Evolutionary conservation across 2,888 invertebrate species (phyloP).

Genomic region (Colostygia pectinataria): DNA sequence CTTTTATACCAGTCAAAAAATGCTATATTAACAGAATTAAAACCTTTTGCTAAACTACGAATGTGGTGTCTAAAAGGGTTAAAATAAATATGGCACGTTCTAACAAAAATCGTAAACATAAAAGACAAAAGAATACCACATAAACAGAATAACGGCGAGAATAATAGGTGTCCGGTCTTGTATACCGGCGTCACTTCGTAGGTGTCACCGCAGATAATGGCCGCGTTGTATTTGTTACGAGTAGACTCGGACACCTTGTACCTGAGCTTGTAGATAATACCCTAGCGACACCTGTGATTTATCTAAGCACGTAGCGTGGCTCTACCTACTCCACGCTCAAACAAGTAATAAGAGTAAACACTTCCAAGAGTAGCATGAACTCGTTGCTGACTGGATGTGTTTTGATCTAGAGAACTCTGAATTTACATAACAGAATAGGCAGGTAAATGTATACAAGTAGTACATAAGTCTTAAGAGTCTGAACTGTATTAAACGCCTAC

Average conservation of each 20-base stretch:
- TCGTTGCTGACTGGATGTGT: too few relatives aligned
- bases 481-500: too few relatives aligned
- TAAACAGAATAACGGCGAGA: slow-evolving; percentile 20
- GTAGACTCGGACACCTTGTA: slow-evolving; percentile 30
- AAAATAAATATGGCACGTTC: not conserved
- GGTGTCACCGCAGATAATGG: slow-evolving; percentile 24
- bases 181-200: slow-evolving; percentile 23
- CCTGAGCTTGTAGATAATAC: slow-evolving; percentile 33
- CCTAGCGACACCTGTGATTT: slow-evolving; percentile 41
- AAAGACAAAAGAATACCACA: slow-evolving; percentile 2
- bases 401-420: too few relatives aligned
- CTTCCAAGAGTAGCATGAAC: not conserved
- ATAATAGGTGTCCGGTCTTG: slow-evolving; percentile 26
- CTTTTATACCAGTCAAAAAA: too few relatives aligned
- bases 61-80: too few relatives aligned
- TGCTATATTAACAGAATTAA: too few relatives aligned
- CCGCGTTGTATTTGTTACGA: slow-evolving; percentile 37
- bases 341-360: slow-evolving; percentile 5
- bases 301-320: slow-evolving; percentile 30
- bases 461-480: too few relatives aligned
- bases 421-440: too few relatives aligned
- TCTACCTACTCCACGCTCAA: slow-evolving; percentile 18
- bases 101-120: slow-evolving; percentile 6
- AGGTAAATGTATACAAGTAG: too few relatives aligned
- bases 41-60: too few relatives aligned